These are phyloP conservation scores for Nymphalis polychloros DNA, from an alignment of 2,888 invertebrate species.

Conservation along the genomic window DNA sequence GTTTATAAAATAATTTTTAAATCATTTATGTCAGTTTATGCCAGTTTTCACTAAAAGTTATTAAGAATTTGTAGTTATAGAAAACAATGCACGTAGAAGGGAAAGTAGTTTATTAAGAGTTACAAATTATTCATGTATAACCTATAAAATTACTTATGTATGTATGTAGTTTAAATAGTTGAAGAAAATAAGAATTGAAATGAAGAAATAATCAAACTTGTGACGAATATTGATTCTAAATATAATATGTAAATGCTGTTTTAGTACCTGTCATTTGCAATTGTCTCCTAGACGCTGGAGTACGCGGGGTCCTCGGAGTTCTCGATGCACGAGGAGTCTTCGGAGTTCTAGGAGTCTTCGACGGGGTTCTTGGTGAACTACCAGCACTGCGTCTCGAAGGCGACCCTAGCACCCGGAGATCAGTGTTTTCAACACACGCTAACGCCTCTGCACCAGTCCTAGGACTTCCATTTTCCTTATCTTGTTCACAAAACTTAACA, in stretches of 20 bases:
- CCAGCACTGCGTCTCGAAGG: constrained; percentile 65
- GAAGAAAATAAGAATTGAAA: too few species aligned
- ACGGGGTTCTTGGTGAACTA: constrained; percentile 65
- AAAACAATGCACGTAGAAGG: too few species aligned
- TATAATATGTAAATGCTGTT: background rate
- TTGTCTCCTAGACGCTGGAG: constrained; percentile 76
- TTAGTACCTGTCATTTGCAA: constrained; percentile 76
- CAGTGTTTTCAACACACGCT: constrained; percentile 71
- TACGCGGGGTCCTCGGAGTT: constrained; percentile 72
- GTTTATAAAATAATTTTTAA: background rate
- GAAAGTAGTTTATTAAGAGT: too few species aligned
- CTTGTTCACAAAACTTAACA: constrained; percentile 71
- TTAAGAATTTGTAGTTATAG: background rate
- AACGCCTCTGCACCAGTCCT: constrained; percentile 67
- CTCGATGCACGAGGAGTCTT: constrained; percentile 62
- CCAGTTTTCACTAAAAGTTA: background rate
- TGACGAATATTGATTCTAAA: background rate
- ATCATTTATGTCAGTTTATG: background rate
- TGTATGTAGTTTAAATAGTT: too few species aligned
- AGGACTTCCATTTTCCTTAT: constrained; percentile 68
- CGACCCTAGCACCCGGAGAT: constrained; percentile 66
- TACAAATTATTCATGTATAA: too few species aligned
- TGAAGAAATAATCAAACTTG: too few species aligned
- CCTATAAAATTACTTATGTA: too few species aligned
- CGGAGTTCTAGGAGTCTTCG: constrained; percentile 56